Conservation (phyloP, 2,888 invertebrate genomes). For the Eubasilissa splendida region DNA sequence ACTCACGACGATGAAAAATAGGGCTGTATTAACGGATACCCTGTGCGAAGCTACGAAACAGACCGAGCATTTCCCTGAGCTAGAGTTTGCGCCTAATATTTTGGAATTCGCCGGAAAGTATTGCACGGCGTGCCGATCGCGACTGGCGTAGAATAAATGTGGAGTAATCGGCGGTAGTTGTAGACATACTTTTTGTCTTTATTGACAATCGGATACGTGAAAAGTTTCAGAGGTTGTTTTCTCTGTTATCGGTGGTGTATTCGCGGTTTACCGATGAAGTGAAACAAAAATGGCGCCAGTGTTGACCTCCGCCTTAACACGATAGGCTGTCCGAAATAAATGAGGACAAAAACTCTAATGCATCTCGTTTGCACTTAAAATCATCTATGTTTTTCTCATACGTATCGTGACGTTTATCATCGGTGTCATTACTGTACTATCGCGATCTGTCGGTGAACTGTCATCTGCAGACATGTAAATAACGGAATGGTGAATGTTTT, state of each 20-base stretch:
- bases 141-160: conserved; percentile 31
- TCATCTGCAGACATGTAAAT: conserved; percentile 53
- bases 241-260: conserved; percentile 37
- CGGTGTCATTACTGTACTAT: conserved; percentile 37
- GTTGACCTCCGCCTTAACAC: conserved; percentile 46
- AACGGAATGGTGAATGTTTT: conserved; percentile 41
- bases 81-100: conserved; percentile 50
- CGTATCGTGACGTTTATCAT: conserved; percentile 42
- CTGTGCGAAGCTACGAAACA: conserved; percentile 75
- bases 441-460: conserved; percentile 49
- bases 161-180: conserved; percentile 30
- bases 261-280: conserved; percentile 41
- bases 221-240: conserved; percentile 36
- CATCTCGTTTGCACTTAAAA: conserved; percentile 29
- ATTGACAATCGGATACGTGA: conserved; percentile 32
- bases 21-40: conserved; percentile 72
- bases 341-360: conserved; percentile 24
- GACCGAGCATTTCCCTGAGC: conserved; percentile 71
- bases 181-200: conserved; percentile 40
- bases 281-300: conserved; percentile 53
- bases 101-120: conserved; percentile 50
- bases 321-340: conserved; percentile 26
- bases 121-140: conserved; percentile 41
- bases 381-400: conserved; percentile 30
- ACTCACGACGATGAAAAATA: conserved; percentile 78